Evolutionary conservation across 2,888 invertebrate species (phyloP), one percentile per base, ranked within the genome.

Genomic region (Tortricodes alternella): DNA sequence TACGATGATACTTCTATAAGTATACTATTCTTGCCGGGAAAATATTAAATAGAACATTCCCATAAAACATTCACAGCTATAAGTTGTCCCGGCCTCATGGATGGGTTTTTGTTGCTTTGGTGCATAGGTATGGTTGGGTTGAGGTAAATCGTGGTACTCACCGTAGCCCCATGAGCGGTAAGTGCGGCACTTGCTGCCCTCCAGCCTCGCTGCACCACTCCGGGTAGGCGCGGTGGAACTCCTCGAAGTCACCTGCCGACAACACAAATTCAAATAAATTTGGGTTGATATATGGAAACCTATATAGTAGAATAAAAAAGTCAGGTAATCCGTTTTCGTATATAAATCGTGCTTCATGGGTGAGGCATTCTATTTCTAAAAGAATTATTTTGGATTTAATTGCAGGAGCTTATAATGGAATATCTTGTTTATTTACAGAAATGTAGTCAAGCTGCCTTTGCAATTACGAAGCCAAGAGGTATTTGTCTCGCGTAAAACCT

Each of bases 141-240:
- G 3, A n/a, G n/a, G n/a, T n/a, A n/a, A n/a, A n/a, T n/a, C n/a
- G 15, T 9, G 41, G 63, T 64, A 80, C 85, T 82, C 43, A 91
- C 91, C 91, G 77, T 62, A 91, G 73, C 52, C 91, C 91, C 91
- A 91, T 93, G 70, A 92, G 92, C 69, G 91, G 93, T 84, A 90
- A 80, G 70, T 89, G 92, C 9, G 91, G 87, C 53, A 91, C 89
- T 59, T 92, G 92, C 78, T 93, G 94, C 61, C 94, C 93, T 64
- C 94, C 94, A 48, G 95, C 94, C 79, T 96, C 96, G 80, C 92
- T 93, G 87, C 97, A 97, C 96, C 97, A 97, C 85, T 97, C 97
- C 29, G 97, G 97, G 86, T 95, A 97, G 61, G 94, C 92, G 69
- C 95, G 93, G 67, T 94, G 94, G 89, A 98, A 98, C 78, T 94